Percentiles rank a stretch among this genome's conserved stretches.
Conservation (phyloP, 2,888 invertebrate genomes). For the Spisula subtruncata region DNA sequence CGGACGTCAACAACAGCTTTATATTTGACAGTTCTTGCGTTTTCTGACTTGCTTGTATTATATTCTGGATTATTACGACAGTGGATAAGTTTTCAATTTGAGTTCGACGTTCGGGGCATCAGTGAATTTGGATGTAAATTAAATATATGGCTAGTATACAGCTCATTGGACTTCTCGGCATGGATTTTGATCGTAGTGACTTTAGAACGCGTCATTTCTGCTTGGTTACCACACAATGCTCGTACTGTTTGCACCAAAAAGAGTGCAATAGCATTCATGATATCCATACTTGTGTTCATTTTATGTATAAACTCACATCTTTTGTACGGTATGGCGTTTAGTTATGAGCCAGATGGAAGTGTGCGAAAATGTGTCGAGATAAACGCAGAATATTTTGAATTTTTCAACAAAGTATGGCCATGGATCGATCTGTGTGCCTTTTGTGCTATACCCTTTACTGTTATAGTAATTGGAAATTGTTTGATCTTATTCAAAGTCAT, state of each 20-base stretch:
- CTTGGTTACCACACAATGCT: constrained; percentile 79
- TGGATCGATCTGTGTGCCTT: constrained; percentile 82
- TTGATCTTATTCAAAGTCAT: constrained; percentile 77
- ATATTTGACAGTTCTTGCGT: constrained; percentile 78
- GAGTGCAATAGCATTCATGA: constrained; percentile 60
- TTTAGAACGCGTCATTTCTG: constrained; percentile 79
- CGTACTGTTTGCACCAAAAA: constrained; percentile 72
- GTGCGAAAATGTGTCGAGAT: background rate
- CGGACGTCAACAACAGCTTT: constrained; percentile 76
- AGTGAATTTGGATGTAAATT: constrained; percentile 73
- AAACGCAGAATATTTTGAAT: constrained; percentile 61
- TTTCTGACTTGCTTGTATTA: constrained; percentile 78
- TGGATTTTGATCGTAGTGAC: constrained; percentile 84
- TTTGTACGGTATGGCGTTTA: constrained; percentile 73
- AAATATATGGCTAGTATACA: constrained; percentile 80
- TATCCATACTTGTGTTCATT: too few relatives aligned
- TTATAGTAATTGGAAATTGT: constrained; percentile 80
- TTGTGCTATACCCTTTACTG: constrained; percentile 78
- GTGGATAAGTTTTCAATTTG: constrained; percentile 69
- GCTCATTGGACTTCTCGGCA: constrained; percentile 78
- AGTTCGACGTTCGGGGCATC: constrained; percentile 72
- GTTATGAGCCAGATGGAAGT: too few relatives aligned
- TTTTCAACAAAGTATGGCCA: constrained; percentile 76
- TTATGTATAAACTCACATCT: constrained; percentile 73
- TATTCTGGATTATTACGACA: constrained; percentile 81